Percentiles rank a stretch among this genome's conserved stretches.
Evolutionary conservation across 2,113 vertebrate genomes (phyloP).

Genomic region (Scolopax mira): DNA sequence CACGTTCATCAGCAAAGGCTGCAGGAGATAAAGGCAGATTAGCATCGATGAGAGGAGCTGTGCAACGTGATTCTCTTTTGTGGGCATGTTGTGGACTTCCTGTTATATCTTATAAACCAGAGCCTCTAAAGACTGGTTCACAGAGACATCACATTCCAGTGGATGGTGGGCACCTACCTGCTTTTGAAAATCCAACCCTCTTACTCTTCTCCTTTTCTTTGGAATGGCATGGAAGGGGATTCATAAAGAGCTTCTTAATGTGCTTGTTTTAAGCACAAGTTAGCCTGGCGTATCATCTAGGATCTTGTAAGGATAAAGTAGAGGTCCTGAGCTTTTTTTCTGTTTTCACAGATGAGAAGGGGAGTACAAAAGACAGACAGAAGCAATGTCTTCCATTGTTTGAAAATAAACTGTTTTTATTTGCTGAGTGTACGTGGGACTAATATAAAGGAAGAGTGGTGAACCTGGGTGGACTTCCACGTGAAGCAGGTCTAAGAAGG

Average conservation of each 20-base stretch:
- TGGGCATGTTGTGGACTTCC: not conserved
- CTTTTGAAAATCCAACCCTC: not conserved
- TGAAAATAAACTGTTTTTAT: not conserved
- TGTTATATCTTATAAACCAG: not conserved
- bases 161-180: not conserved
- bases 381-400: not conserved
- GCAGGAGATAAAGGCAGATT: not conserved
- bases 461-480: not conserved
- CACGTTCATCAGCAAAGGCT: not conserved
- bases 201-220: rapidly evolving
- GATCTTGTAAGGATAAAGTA: not conserved
- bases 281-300: not conserved
- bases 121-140: not conserved
- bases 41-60: not conserved
- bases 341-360: not conserved
- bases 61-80: not conserved
- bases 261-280: not conserved
- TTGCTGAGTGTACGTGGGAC: not conserved
- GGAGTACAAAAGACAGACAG: not conserved
- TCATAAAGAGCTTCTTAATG: not conserved
- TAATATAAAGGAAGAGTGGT: not conserved
- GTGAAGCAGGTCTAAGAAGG: not conserved
- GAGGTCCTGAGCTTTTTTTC: not conserved
- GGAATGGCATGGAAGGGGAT: not conserved
- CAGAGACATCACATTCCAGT: not conserved